These are phyloP conservation scores for Gorsachius goisagi DNA, from an alignment of 2,113 vertebrate genomes.

Conservation along the genomic window DNA sequence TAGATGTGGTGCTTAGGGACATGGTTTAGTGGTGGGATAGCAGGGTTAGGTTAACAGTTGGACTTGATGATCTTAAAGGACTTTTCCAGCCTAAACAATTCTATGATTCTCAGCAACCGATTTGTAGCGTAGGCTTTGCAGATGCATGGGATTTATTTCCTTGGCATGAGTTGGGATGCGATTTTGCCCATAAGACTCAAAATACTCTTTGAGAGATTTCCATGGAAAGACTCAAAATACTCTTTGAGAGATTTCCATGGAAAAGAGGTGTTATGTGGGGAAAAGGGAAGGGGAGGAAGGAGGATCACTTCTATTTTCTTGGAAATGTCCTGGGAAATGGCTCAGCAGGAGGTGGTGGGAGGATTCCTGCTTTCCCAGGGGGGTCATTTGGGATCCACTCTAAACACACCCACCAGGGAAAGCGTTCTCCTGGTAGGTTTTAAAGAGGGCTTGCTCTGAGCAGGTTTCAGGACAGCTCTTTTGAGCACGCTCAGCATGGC, in stretches of 20 bases:
- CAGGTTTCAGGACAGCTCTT: not conserved
- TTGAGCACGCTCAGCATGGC: not conserved
- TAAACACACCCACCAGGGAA: not conserved
- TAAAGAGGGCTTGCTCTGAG: not conserved
- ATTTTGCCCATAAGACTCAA: not conserved
- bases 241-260: not conserved
- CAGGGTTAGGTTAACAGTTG: too few relatives aligned
- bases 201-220: not conserved
- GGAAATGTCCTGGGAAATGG: not conserved
- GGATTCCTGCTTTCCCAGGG: not conserved
- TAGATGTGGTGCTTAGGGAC: too few relatives aligned
- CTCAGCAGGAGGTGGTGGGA: not conserved
- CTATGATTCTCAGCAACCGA: too few relatives aligned
- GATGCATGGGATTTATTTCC: not conserved
- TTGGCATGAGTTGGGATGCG: not conserved
- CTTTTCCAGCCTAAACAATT: too few relatives aligned
- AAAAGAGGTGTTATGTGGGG: fast-evolving
- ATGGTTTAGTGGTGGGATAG: too few relatives aligned
- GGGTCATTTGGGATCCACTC: not conserved
- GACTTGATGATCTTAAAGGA: too few relatives aligned
- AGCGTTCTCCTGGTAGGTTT: not conserved
- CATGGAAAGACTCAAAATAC: not conserved
- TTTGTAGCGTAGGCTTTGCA: not conserved
- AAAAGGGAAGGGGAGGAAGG: not conserved
- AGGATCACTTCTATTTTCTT: not conserved